These are phyloP conservation scores for Notodonta dromedarius DNA, from an alignment of 2,888 invertebrate genomes.

Conservation along the genomic window DNA sequence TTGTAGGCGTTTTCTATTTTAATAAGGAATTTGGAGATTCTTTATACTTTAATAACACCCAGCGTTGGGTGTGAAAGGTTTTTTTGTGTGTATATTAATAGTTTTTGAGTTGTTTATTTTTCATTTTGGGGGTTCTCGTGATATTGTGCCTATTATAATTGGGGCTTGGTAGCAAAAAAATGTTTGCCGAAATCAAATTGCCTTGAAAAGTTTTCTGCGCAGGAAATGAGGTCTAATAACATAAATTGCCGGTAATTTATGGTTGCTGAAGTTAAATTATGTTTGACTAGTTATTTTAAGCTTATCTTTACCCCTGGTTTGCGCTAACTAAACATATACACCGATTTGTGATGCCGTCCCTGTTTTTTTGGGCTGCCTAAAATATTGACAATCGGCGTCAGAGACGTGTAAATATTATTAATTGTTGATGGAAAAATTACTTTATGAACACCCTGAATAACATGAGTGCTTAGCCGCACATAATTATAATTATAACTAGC, in stretches of 20 bases:
- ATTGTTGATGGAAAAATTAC: too few species aligned
- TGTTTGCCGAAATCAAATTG: constrained; percentile 37
- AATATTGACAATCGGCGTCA: too few species aligned
- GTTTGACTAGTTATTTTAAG: too few species aligned
- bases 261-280: constrained; percentile 10
- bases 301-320: too few species aligned
- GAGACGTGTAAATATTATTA: too few species aligned
- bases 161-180: constrained; percentile 27
- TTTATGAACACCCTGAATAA: too few species aligned
- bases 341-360: too few species aligned
- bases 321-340: too few species aligned
- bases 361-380: too few species aligned
- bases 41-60: constrained; percentile 59
- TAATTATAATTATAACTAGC: too few species aligned
- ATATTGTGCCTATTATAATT: constrained; percentile 32
- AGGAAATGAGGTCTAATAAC: constrained; percentile 36
- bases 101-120: constrained; percentile 52
- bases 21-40: constrained; percentile 64
- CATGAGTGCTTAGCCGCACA: too few species aligned
- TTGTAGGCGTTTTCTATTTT: constrained; percentile 65
- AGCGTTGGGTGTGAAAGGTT: constrained; percentile 69
- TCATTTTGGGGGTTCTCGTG: constrained; percentile 47
- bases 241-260: constrained; percentile 33
- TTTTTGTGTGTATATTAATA: constrained; percentile 59
- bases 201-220: constrained; percentile 31